phyloP scores from a whole-genome alignment of 2,797 vertebrate genomes.

The Pangasius larnaudii region DNA sequence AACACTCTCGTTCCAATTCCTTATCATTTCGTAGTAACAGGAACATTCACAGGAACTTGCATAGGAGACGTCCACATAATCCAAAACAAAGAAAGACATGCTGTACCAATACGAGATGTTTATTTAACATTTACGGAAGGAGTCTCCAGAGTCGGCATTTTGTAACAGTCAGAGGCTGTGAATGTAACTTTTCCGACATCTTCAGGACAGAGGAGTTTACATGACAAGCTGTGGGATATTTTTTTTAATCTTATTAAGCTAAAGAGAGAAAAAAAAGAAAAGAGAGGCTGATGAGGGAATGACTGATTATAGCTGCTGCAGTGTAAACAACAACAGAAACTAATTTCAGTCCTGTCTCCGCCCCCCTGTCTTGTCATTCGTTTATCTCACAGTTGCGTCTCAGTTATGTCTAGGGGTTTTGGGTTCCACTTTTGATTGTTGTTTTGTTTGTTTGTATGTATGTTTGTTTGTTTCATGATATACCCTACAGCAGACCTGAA shows the following conservation, averaged over 20 bases:
- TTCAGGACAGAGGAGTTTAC: too few species aligned
- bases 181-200: too few species aligned
- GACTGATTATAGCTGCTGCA: not conserved
- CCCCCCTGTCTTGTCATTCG: not conserved
- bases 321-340: not conserved
- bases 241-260: too few species aligned
- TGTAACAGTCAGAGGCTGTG: too few species aligned
- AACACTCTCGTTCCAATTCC: not conserved
- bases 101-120: not conserved
- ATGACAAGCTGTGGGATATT: not conserved
- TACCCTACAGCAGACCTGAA: too few species aligned
- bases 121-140: not conserved
- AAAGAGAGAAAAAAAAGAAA: too few species aligned
- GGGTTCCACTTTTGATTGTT: not conserved
- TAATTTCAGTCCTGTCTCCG: not conserved
- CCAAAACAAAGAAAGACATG: not conserved
- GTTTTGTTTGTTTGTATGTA: too few species aligned
- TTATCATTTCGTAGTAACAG: not conserved
- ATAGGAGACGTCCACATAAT: not conserved
- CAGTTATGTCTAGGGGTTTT: not conserved
- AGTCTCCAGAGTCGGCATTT: not conserved
- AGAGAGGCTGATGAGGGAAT: too few species aligned
- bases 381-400: not conserved
- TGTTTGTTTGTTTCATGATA: too few species aligned
- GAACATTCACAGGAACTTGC: not conserved